These are phyloP conservation scores for Acrobasis suavella DNA, from an alignment of 2,888 invertebrate species.

Conservation along the genomic window DNA sequence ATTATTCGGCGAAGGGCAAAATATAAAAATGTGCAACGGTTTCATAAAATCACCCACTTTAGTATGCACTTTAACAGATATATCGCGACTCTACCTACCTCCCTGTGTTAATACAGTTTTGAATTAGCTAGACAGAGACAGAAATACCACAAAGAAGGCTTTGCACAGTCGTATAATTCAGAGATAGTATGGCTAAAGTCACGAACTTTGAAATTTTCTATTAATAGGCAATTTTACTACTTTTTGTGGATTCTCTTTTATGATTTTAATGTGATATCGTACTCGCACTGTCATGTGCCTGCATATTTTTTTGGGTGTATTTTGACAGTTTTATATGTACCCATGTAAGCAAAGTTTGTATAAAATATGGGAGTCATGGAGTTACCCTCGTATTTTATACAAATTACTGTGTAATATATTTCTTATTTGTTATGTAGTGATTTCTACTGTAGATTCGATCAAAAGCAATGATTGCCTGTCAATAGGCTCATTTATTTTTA, in stretches of 20 bases:
- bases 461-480: slow-evolving; percentile 46
- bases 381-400: not conserved
- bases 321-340: slow-evolving; percentile 46
- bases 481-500: slow-evolving; percentile 70
- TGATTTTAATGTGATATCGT: slow-evolving; percentile 54
- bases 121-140: slow-evolving; percentile 51
- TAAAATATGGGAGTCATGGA: slow-evolving; percentile 24
- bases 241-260: slow-evolving; percentile 58
- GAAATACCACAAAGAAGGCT: slow-evolving; percentile 42
- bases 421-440: slow-evolving; percentile 30
- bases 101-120: slow-evolving; percentile 39
- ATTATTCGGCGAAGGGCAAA: slow-evolving; percentile 31
- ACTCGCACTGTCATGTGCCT: slow-evolving; percentile 50
- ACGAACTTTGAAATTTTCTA: slow-evolving; percentile 66
- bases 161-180: slow-evolving; percentile 57
- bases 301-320: slow-evolving; percentile 47
- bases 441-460: slow-evolving; percentile 35
- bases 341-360: slow-evolving; percentile 34
- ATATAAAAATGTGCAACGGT: slow-evolving; percentile 45
- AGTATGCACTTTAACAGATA: slow-evolving; percentile 58
- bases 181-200: slow-evolving; percentile 62
- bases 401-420: slow-evolving; percentile 25
- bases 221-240: slow-evolving; percentile 71
- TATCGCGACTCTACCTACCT: slow-evolving; percentile 44
- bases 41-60: slow-evolving; percentile 59